Percentiles rank a stretch among this genome's conserved stretches.
phyloP scores from a whole-genome alignment of 2,113 vertebrate genomes.

The Platichthys flesus region DNA sequence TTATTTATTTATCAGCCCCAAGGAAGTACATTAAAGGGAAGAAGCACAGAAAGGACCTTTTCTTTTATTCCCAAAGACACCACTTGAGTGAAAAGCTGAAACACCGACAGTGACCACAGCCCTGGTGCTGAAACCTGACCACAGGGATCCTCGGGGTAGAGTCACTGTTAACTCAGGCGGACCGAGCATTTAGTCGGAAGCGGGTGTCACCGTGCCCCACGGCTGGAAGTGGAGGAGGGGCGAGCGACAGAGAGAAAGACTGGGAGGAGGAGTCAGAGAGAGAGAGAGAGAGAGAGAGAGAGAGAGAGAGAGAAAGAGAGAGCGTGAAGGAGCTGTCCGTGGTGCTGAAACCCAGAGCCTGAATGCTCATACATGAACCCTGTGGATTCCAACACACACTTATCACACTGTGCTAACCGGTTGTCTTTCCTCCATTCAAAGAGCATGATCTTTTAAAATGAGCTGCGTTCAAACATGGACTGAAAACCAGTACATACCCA shows the following conservation, averaged over 20 bases:
- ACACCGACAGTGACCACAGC: too few relatives aligned
- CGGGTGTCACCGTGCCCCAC: background rate
- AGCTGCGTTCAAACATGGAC: too few relatives aligned
- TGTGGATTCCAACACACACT: conserved; percentile 3
- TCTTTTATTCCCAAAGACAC: background rate
- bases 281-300: too few relatives aligned
- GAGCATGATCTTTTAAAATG: too few relatives aligned
- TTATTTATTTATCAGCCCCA: conserved; percentile 7
- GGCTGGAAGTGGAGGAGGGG: conserved; percentile 16
- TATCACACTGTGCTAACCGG: too few relatives aligned
- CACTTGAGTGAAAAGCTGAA: conserved; percentile 23
- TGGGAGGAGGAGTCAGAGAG: background rate
- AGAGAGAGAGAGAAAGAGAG: background rate
- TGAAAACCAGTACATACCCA: too few relatives aligned
- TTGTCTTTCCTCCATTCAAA: too few relatives aligned
- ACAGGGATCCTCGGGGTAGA: conserved; percentile 28
- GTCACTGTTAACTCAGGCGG: conserved; percentile 44
- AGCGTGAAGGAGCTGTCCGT: conserved; percentile 54
- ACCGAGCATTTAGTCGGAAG: conserved; percentile 46
- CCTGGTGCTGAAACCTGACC: too few relatives aligned
- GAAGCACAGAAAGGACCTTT: conserved; percentile 7
- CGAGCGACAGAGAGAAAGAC: background rate
- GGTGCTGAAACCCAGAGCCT: conserved; percentile 63
- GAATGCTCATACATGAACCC: conserved; percentile 11
- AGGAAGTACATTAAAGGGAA: background rate